Evolutionary conservation across 2,797 vertebrate species (phyloP), one percentile per base, ranked within the genome.

Genomic region (Fistularia tabacaria): DNA sequence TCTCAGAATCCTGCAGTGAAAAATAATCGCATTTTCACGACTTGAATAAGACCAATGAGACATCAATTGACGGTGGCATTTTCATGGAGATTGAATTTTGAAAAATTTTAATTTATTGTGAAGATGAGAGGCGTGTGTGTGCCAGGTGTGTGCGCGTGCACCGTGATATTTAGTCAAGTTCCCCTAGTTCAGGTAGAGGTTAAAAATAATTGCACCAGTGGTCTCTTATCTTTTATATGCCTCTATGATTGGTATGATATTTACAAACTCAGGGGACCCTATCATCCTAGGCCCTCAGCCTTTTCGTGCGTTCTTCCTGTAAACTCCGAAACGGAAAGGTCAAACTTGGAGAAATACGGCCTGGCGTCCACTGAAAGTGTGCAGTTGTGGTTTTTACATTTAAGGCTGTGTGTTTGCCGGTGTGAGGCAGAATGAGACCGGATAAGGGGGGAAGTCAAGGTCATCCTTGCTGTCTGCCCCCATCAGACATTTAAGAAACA

Each of bases 391-490:
- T 83, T 87, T 25, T 82, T 71, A 77, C 78, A 69, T 82, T 71
- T 52, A 53, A 56, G 55, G 39, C 59, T 71, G 49, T 61, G 46
- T 59, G 68, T 78, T 75, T 79, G 71, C 49, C 45, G n/a, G 57
- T 59, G 49, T 25, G 38, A 69, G 49, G 65, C 69, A 61, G 47
- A 51, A 45, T 36, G 38, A 71, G 65, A 69, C 67, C 58, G 66
- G 59, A 54, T 56, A 53, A 68, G 74, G 74, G 66, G 25, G 74
- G 71, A 85, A 82, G 66, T 69, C 80, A 82, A 85, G 87, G 87
- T 89, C 86, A 78, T 49, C 40, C 8, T 46, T 61, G 69, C 66
- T 85, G 80, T 88, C 79, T 73, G 63, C 81, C 75, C 71, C 70
- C 67, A 64, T 87, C 76, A 79, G 75, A 41, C 50, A 69, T 74